Base-by-base conservation (phyloP, 1,140 invertebrate genomes). In the Pantala flavescens region DNA sequence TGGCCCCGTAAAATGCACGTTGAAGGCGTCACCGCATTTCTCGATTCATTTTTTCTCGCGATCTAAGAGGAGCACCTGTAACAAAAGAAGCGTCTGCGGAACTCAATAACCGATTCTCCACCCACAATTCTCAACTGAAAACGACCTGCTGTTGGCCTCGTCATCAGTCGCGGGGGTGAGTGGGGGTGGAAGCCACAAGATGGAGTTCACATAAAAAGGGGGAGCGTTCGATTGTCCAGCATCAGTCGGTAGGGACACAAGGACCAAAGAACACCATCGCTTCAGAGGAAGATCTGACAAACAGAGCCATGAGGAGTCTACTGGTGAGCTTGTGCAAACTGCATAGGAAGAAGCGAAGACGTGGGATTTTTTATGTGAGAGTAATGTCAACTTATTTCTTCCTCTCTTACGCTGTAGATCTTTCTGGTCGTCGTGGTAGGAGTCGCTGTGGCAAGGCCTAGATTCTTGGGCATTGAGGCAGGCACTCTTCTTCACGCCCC, bases 401-500 rank as follows among this genome's bases (percentile, higher is more conserved):
- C n/a, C 49, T 63, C 49, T 21, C 49, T 63, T 36, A 36, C 9
- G 2, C 14, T 21, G n/a, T 63, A 63, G 49, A 63, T 63, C n/a
- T 16, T 63, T 63, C 49, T 63, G 14, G n/a, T 63, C 49, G 49
- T 12, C 49, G 49, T 21, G 49, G 49, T 63, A 21, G 49, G 49
- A 63, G 49, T 14, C 16, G n/a, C 49, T 3, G n/a, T 21, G 49
- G 49, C 49, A 63, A 63, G 49, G n/a, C 49, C 49, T 16, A 63
- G 16, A 19, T 19, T 63, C 49, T 21, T 63, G 49, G n/a, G 49
- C 12, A 3, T 63, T 21, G 43, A 42, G 24, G 43, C 76, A 49
- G 75, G 49, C 14, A 63, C 16, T 5, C 1, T 63, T 16, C 14
- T 23, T 23, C 75, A 78, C 12, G 80, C 76, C 74, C 77, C 78